Base-by-base conservation (phyloP, 2,797 vertebrate species). In the Chelmon rostratus region DNA sequence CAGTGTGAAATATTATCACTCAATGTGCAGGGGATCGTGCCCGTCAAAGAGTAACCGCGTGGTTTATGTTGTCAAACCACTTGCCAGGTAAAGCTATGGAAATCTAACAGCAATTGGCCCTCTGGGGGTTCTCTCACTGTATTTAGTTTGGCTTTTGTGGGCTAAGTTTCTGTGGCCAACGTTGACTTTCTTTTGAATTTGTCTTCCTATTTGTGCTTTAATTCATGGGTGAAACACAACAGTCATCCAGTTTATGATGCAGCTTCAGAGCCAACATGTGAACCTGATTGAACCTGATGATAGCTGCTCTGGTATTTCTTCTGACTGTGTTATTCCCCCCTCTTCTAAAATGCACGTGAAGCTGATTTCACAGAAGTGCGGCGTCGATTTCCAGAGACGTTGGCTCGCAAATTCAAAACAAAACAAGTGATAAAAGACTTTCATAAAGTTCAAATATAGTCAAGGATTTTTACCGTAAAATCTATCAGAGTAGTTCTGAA, bases 1-100 rank as follows among this genome's bases (percentile, higher is more conserved):
- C 84, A 71, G 85, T 88, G 89, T 93, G 93, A 94, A 94, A 93
- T 91, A 91, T 89, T 92, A 93, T 89, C 89, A 87, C 84, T 88
- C 84, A 68, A 46, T 70, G 88, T 89, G 86, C 92, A 87, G 91
- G 93, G 91, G 90, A 91, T 87, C 53, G 21, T 65, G 86, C 88
- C 82, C 83, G 88, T 94, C 92, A 92, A 86, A 92, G 70, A 73
- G 76, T 73, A 88, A 89, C 80, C 85, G 52, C 88, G 86, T 82
- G 85, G 89, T 93, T 93, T 91, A 91, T 90, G 86, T 89, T 92
- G 93, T 93, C 91, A 85, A 80, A 89, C 78, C 68, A 49, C 59
- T 78, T 92, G 89, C 90, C 91, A 93, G 91, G 93, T 91, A 89
- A 85, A 91, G 83, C 90, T 68, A 64, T 90, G 90, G 89, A 91